Evolutionary conservation across 2,113 vertebrate species (phyloP), one percentile per base, ranked within the genome.

Genomic region (Larimichthys polyactis): DNA sequence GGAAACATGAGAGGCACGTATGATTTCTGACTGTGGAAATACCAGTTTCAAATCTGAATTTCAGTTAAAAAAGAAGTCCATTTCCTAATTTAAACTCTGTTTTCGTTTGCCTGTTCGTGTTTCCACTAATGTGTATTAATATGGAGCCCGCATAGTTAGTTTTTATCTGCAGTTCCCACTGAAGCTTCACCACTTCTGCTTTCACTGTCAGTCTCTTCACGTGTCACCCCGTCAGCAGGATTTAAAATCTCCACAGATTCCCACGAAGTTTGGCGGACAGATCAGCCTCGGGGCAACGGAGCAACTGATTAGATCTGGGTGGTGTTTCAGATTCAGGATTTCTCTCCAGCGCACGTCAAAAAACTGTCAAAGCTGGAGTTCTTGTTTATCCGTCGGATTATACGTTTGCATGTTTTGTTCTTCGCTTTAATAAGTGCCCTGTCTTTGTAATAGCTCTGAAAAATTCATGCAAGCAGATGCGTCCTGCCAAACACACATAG

Each of bases 151-250:
- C 43, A 15, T 63, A 59, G 60, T 63, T 75, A 67, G 48, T 75
- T 65, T 75, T 72, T 46, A n/a, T 81, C 17, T 74, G 36, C 6
- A 60, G 49, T 75, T 79, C 46, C 62, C 54, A 24, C 65, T 73
- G 10, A 27, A 63, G 48, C 40, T 17, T 75, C 32, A 60, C 40
- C 71, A 62, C 77, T 72, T 78, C 81, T 75, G 48, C 66, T 75
- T 81, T 82, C 48, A n/a, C 49, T 9, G 40, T 62, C 52, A 29
- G 27, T 11, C 43, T 62, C 55, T 16, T 10, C 57, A 4, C 24
- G 12, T 27, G 52, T 82, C 51, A 63, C 46, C 29, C 32, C 11
- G 62, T 75, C 55, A 68, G 66, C 82, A 46, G 29, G 54, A 48
- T 69, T 54, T 57, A 52, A 72, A 58, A 67, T 36, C 17, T 5